Evolutionary conservation across 2,888 invertebrate genomes (phyloP), one percentile per base, ranked within the genome.

Genomic region (Leucophenga montana): DNA sequence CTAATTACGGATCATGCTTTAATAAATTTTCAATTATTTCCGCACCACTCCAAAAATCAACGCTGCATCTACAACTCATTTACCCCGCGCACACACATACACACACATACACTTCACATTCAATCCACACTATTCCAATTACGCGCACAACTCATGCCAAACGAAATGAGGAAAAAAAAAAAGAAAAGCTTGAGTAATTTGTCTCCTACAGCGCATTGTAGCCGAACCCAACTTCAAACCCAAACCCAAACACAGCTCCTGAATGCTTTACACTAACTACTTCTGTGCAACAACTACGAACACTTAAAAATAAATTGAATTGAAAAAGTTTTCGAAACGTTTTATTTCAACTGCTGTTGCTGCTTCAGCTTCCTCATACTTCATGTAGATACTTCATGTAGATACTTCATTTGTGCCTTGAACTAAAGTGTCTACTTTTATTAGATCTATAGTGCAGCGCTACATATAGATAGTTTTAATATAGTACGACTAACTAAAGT

Each of bases 271-370:
- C 14, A 8, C 59, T 8, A 54, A 18, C 22, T 5, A 18, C 11
- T 8, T 3, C 57, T 27, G 22, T 14, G 11, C 31, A 14, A 59
- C 33, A 13, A 31, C 27, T 27, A 22, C 48, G 20, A 54, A 54
- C 18, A 46, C 48, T 67, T 57, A 57, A 75, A 69, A 65, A 72
- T 69, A 76, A 81, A 82, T 81, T 84, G 77, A 78, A 80, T 78
- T 77, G 75, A 54, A 13, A 70, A 82, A 84, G 71, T 84, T 75
- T 80, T 73, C 69, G 59, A 57, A 31, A 57, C 57, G 31, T 13
- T 64, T 64, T 39, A 39, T 39, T 39, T 39, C 39, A 39, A 39
- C 39, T 39, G 39, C 8, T 39, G 39, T 8, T 39, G 39, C 39
- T 11, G 11, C 39, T 39, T 3, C 39, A 5, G 39, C 39, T 39